Percentiles rank a stretch among this genome's conserved stretches.
Evolutionary conservation across 2,888 invertebrate genomes (phyloP).

Genomic region (Eilema sororculum): DNA sequence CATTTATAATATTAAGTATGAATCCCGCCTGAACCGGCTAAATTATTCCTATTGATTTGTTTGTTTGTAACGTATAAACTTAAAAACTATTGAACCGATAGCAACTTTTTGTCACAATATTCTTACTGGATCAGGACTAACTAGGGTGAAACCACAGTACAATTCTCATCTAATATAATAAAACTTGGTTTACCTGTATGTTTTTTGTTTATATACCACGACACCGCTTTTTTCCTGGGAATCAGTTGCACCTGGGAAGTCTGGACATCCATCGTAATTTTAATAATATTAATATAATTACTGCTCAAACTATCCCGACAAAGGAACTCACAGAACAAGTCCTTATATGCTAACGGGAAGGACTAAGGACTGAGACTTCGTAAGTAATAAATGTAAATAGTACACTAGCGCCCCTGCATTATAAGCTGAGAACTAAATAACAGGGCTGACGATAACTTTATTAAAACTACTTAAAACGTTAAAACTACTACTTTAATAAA

Average conservation of each 20-base stretch:
- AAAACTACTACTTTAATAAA: no score
- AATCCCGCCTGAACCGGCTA: no score
- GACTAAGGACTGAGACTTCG: background rate
- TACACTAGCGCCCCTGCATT: background rate
- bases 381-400: background rate
- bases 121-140: no score
- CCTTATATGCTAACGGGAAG: background rate
- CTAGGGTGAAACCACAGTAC: no score
- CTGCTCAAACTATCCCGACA: background rate
- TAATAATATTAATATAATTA: background rate
- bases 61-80: no score
- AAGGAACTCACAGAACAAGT: background rate
- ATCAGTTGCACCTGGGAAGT: background rate
- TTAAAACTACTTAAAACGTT: no score
- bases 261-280: background rate
- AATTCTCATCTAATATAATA: no score
- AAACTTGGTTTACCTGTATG: background rate
- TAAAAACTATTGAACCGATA: no score
- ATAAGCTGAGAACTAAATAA: background rate
- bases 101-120: no score
- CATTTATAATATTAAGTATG: no score
- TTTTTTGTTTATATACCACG: slow-evolving; percentile 1
- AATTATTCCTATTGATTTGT: no score
- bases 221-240: slow-evolving; percentile 12
- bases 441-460: no score